These are phyloP conservation scores for Limonius californicus DNA, from an alignment of 1,140 invertebrate species.

Conservation along the genomic window DNA sequence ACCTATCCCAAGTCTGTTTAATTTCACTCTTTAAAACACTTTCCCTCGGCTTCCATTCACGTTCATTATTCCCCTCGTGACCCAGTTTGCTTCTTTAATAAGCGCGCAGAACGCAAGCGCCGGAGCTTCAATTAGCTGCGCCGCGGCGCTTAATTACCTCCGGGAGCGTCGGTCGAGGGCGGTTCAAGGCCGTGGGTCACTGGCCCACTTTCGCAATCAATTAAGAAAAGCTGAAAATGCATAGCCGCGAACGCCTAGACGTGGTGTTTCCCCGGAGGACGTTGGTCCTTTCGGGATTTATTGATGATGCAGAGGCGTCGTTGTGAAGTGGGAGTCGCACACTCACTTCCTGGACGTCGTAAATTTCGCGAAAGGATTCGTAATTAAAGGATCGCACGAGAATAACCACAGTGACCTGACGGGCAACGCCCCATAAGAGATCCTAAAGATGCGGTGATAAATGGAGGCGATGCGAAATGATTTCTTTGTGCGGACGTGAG, in stretches of 20 bases:
- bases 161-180: constrained; percentile 40
- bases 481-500: constrained; percentile 42
- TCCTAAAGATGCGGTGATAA: constrained; percentile 35
- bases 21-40: constrained; percentile 46
- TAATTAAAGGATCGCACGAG: no score
- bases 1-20: constrained; percentile 41
- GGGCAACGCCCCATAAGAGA: constrained; percentile 24
- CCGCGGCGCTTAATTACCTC: constrained; percentile 42
- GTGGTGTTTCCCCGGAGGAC: background rate
- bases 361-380: no score
- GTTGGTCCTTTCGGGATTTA: background rate
- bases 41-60: constrained; percentile 42
- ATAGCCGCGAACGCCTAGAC: background rate
- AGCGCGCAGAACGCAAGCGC: constrained; percentile 35
- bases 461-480: constrained; percentile 37
- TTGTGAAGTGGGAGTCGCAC: no score
- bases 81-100: constrained; percentile 44
- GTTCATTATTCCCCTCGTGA: constrained; percentile 46
- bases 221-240: constrained; percentile 17
- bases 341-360: no score
- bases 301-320: no score
- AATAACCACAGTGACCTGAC: background rate
- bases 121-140: constrained; percentile 42
- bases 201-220: constrained; percentile 27
- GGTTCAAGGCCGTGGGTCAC: constrained; percentile 22